Conservation (phyloP, 30 jellyfish, hydroid and myxozoan genomes). For the Morbakka virulenta region DNA sequence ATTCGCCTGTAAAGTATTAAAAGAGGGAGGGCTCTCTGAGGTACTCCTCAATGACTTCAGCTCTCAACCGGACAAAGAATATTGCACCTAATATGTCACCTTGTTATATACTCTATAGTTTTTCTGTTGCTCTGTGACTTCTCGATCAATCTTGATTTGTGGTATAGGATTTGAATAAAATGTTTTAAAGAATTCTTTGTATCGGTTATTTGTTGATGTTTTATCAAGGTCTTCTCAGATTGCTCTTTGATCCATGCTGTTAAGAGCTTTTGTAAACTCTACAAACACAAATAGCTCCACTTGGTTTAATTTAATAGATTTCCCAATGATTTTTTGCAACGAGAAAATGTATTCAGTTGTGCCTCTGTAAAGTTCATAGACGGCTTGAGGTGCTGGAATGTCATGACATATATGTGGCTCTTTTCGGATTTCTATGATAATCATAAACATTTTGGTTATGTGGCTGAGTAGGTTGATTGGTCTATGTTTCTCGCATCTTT, state of each 20-base stretch:
- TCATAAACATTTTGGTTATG: not conserved
- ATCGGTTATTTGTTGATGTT: not conserved
- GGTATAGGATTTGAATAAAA: not conserved
- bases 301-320: not conserved
- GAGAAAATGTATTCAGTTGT: not conserved
- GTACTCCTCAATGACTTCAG: too few species aligned
- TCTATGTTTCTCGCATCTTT: conserved; percentile 1
- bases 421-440: conserved; percentile 1
- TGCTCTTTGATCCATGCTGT: not conserved
- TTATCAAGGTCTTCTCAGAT: conserved; percentile 7
- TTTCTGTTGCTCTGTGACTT: too few species aligned
- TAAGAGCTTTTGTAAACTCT: conserved; percentile 1
- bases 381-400: conserved; percentile 11
- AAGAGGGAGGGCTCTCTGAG: too few species aligned
- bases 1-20: too few species aligned
- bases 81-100: too few species aligned
- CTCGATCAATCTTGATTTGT: too few species aligned
- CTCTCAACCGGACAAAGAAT: too few species aligned
- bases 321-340: conserved; percentile 1
- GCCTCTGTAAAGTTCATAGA: conserved; percentile 7
- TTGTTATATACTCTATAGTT: too few species aligned
- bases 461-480: conserved; percentile 12
- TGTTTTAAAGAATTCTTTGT: not conserved
- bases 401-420: too few species aligned
- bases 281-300: conserved; percentile 5